Base-by-base conservation (phyloP, 1,140 invertebrate genomes). In the Drosophila eugracilis region DNA sequence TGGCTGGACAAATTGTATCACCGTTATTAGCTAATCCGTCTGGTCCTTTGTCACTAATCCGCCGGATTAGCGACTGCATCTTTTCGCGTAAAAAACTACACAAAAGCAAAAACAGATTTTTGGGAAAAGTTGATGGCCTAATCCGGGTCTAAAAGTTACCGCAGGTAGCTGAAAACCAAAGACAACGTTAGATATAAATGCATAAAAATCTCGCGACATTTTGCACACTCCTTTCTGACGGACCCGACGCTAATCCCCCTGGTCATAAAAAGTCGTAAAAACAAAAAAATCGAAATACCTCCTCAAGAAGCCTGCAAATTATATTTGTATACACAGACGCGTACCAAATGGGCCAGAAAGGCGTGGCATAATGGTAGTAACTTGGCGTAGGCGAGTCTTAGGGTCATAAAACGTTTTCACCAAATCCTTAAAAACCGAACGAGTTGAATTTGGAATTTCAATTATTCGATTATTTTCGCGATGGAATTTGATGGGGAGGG, bases 241-340 rank as follows among this genome's bases (percentile, higher is more conserved):
- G 79, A 67, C 79, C 45, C 37, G 73, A 86, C 83, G 81, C 83
- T 81, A 85, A 86, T 86, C 81, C 79, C 81, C 77, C n/a, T n/a
- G 45, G 50, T 54, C 78, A 85, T 85, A 85, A 85, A 85, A 85
- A 85, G 63, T 77, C 67, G 63, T 85, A 86, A 85, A 85, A 83
- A 84, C 88, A 86, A 85, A 85, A 83, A 84, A 77, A 50, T 49
- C 62, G 49, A 76, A 84, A 24, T 65, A 55, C 54, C 83, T 66
- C n/a, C n/a, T n/a, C n/a, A n/a, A 12, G 50, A 62, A 47, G 22
- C 49, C 44, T 53, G 63, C 36, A 86, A 85, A 85, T 86, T 77
- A 86, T 86, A 67, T 88, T 85, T 67, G 81, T 85, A 85, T 71
- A 85, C 78, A 81, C 78, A 81, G 59, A 66, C 72, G 67, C 36